phyloP scores from a whole-genome alignment of 2,113 vertebrate species.

The Phylloscopus trochilus region DNA sequence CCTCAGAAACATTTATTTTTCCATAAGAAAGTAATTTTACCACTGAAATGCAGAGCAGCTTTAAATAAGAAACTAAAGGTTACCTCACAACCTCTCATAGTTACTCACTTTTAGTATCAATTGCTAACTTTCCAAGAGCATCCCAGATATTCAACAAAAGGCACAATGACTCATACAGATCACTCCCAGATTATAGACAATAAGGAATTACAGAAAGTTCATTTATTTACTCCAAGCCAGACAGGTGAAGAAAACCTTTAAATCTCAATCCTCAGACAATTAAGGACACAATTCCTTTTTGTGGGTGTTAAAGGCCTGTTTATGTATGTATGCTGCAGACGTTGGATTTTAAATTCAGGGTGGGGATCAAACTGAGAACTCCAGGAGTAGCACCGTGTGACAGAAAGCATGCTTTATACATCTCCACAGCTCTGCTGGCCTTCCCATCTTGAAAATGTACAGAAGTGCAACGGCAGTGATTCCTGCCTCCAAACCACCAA shows the following conservation, averaged over 20 bases:
- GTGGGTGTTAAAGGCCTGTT: neutral
- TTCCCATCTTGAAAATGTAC: neutral
- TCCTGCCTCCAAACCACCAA: neutral
- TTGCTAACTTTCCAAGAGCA: neutral
- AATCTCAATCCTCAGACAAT: neutral
- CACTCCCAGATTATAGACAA: neutral
- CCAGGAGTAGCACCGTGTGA: neutral
- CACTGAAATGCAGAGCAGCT: neutral
- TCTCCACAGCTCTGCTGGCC: neutral
- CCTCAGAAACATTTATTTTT: neutral
- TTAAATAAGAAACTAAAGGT: neutral
- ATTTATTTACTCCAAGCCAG: neutral
- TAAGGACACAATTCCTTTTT: neutral
- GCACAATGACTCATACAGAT: neutral
- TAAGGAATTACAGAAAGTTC: neutral
- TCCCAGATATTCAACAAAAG: neutral
- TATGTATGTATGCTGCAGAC: neutral
- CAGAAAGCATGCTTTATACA: neutral
- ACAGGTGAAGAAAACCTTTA: neutral
- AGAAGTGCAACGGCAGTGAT: neutral
- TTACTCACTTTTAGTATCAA: neutral
- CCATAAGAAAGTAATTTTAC: neutral
- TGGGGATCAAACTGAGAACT: neutral
- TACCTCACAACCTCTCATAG: neutral
- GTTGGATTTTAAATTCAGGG: neutral